A percentile compares a stretch with the other conserved stretches of the same genome.
These are phyloP conservation scores for honey bee (Apis mellifera) DNA, from an alignment of 1,140 invertebrate species.

Conservation along the genomic window Amel_HAv3.1 CM009938.2:12542001-12542500, in stretches of 20 bases:
- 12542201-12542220: slow-evolving; percentile 70
- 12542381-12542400: background rate
- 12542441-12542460: too few relatives aligned
- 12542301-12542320: too few relatives aligned
- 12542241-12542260: background rate
- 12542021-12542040: background rate
- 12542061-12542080: slow-evolving; percentile 12
- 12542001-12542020: slow-evolving; percentile 35
- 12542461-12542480: slow-evolving; percentile 60
- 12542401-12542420: background rate
- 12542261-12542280: background rate
- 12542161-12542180: slow-evolving; percentile 61
- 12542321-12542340: background rate
- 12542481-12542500: slow-evolving; percentile 77
- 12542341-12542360: slow-evolving; percentile 6
- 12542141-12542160: slow-evolving; percentile 62
- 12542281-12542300: too few relatives aligned
- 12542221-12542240: slow-evolving; percentile 74
- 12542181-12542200: slow-evolving; percentile 70
- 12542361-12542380: background rate
- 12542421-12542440: too few relatives aligned
- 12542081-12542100: slow-evolving; percentile 6
- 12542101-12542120: background rate
- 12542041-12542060: slow-evolving; percentile 7
- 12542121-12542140: background rate